These are phyloP conservation scores for Campylomormyrus numenius DNA, from an alignment of 2,113 vertebrate genomes.

Conservation along the genomic window DNA sequence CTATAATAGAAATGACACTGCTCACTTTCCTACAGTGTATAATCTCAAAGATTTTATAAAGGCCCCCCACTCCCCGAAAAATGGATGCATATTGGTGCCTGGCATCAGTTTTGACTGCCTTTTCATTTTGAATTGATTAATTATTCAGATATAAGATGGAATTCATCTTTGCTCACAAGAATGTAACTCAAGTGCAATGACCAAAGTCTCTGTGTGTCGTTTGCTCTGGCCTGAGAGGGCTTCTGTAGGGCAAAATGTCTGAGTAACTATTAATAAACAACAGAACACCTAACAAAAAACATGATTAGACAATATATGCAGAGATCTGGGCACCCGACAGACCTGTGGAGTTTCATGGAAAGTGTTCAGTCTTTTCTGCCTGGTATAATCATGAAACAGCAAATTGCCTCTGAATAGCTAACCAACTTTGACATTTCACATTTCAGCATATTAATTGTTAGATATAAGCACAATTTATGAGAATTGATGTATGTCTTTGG, in stretches of 20 bases:
- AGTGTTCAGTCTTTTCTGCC: not conserved
- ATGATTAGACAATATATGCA: not conserved
- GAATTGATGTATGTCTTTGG: not conserved
- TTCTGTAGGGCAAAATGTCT: not conserved
- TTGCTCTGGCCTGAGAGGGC: not conserved
- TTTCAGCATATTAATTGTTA: not conserved
- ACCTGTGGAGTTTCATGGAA: not conserved
- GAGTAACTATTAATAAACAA: not conserved
- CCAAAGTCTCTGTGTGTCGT: not conserved
- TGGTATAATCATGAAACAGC: not conserved
- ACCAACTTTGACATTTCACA: conserved; percentile 1
- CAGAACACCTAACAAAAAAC: not conserved
- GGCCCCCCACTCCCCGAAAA: not conserved
- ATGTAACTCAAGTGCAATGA: not conserved
- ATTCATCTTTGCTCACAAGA: not conserved
- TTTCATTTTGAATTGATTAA: not conserved
- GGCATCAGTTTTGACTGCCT: not conserved
- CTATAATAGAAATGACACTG: conserved; percentile 17
- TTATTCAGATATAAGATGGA: not conserved
- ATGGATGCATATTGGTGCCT: not conserved
- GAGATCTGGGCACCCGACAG: not conserved
- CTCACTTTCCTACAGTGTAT: conserved; percentile 23
- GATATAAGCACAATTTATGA: not conserved
- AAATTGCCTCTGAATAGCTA: not conserved
- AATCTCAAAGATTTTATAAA: not conserved